Evolutionary conservation across 2,888 invertebrate species (phyloP).

Genomic region (Hydriomena furcata): DNA sequence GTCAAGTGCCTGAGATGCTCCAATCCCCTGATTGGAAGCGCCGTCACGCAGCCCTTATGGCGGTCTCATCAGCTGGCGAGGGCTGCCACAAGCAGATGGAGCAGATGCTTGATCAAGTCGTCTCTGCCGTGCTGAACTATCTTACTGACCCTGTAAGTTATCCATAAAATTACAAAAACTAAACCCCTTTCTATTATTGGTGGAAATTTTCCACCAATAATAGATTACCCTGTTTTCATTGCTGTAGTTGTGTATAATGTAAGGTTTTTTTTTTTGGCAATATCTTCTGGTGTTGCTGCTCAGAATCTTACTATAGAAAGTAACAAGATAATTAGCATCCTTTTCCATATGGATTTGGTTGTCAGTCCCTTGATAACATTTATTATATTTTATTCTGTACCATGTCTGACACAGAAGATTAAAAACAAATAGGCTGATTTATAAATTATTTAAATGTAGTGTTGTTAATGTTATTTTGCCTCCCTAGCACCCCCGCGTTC

Average conservation of each 20-base stretch:
- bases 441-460: not conserved
- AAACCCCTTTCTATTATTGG: too few relatives aligned
- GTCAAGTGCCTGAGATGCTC: conserved; percentile 94
- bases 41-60: conserved; percentile 99
- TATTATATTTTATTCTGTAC: too few relatives aligned
- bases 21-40: conserved; percentile 92
- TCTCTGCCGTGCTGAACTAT: conserved; percentile 94
- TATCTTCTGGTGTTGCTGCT: conserved; percentile 45
- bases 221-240: too few relatives aligned
- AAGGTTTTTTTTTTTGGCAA: conserved; percentile 34
- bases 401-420: too few relatives aligned
- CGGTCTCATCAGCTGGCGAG: conserved; percentile 98
- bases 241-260: not conserved
- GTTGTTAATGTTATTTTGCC: conserved; percentile 8
- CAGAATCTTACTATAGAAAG: conserved; percentile 65
- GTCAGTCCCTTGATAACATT: conserved; percentile 73
- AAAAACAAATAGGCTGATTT: too few relatives aligned
- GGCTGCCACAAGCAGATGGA: conserved; percentile 99
- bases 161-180: not conserved
- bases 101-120: conserved; percentile 94
- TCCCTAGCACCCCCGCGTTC: conserved; percentile 93
- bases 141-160: conserved; percentile 90
- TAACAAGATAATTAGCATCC: conserved; percentile 77
- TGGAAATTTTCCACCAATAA: too few relatives aligned
- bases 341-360: conserved; percentile 57